Conservation (phyloP, 2,797 vertebrate species). For the Vespertilio murinus region DNA sequence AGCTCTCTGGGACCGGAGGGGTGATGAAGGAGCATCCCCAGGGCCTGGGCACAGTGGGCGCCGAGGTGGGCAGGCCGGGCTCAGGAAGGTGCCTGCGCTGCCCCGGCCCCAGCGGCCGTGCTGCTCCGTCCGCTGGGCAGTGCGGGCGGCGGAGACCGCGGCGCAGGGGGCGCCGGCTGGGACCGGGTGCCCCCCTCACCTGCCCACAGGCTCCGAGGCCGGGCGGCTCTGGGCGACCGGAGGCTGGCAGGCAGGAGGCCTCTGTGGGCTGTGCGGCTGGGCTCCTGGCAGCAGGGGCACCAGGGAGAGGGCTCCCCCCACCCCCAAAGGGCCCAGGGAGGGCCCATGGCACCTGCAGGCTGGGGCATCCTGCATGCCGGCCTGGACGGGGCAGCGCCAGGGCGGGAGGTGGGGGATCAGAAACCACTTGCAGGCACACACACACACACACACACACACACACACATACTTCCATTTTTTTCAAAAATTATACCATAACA, state of each 20-base stretch:
- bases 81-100: neutral
- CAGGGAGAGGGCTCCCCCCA: neutral
- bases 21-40: neutral
- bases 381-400: neutral
- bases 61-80: fast-evolving
- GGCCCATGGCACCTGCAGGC: neutral
- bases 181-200: no score
- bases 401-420: neutral
- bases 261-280: neutral
- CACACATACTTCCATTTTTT: neutral
- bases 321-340: neutral
- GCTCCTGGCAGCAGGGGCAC: neutral
- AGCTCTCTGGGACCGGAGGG: neutral
- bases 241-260: neutral
- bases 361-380: neutral
- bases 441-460: neutral
- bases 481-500: neutral
- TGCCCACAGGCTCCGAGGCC: neutral
- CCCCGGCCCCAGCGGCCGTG: no score
- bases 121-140: no score
- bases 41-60: fast-evolving
- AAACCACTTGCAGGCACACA: neutral
- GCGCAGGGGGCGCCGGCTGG: neutral
- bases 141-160: no score
- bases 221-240: neutral